Percentiles rank a stretch among this genome's conserved stretches.
Conservation (phyloP, 2,113 vertebrate genomes). For the Dasyprocta punctata region DNA sequence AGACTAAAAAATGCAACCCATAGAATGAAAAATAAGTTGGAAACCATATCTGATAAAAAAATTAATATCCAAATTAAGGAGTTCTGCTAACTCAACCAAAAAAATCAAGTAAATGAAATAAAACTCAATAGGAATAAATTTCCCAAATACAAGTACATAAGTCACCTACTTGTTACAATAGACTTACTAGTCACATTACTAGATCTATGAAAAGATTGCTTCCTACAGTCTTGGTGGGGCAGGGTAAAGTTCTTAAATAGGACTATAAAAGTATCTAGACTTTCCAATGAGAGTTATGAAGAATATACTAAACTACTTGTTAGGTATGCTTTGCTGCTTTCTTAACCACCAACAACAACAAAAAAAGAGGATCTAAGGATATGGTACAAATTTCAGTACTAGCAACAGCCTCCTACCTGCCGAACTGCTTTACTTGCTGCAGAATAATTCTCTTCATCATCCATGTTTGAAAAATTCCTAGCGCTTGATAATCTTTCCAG, state of each 20-base stretch:
- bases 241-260: not conserved
- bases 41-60: not conserved
- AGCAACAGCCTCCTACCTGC: conserved; percentile 85
- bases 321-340: not conserved
- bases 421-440: conserved; percentile 95
- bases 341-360: not conserved
- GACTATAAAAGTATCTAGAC: not conserved
- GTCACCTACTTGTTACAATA: not conserved
- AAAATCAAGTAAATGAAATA: not conserved
- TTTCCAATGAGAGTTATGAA: not conserved
- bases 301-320: not conserved
- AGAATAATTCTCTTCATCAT: conserved; percentile 93
- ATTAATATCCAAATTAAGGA: not conserved
- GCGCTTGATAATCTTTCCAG: conserved; percentile 95
- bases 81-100: not conserved
- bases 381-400: not conserved
- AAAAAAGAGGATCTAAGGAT: not conserved
- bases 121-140: not conserved
- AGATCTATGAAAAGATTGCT: not conserved
- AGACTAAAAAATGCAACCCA: not conserved
- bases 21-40: not conserved
- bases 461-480: conserved; percentile 95
- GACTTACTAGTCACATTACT: not conserved
- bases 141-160: not conserved
- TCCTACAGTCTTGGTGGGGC: not conserved